Base-by-base conservation (phyloP, 2,113 vertebrate species). In the Plestiodon gilberti region DNA sequence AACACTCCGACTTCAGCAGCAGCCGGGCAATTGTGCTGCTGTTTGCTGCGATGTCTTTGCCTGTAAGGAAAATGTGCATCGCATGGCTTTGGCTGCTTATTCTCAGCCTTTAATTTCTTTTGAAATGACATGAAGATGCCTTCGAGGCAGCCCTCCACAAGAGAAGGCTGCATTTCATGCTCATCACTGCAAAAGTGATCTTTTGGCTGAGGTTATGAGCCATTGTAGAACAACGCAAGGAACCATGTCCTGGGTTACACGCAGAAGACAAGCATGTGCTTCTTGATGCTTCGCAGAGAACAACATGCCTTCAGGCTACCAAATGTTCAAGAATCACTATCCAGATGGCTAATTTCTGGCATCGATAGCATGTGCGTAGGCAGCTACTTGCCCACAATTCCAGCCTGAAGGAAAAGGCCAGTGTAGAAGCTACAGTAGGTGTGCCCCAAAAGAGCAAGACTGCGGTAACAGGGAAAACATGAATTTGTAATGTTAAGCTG, bases 101-200 rank as follows among this genome's bases (percentile, higher is more conserved):
- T 70, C n/a, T 65, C 77, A 88, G 57, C 30, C 57, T 89, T 87
- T 91, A 83, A 40, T 78, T 6, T 4, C 52, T 91, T 80, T 71
- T 69, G 84, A 65, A 52, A 64, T 59, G 70, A 33, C 23, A 43
- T 14, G 20, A 23, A 14, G 5, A 70, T 78, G 75, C 25, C 33
- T 59, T 67, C 48, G 78, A 77, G 64, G 64, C 81, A 89, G 91
- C 78, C 74, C 3, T 55, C 33, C 48, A 69, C 35, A 71, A 71
- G 10, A 22, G 33, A 67, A 74, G 70, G 78, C 55, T 80, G 40
- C 2, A 10, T 77, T 78, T 62, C 73, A n/a, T 81, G 81, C 70
- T 69, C 52, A 40, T 79, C 55, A 22, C 9, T 10, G 76, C 20
- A 3, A n/a, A 76, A 48, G 38, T 40, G 80, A 83, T n/a, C 20